A percentile compares a stretch with the other conserved stretches of the same genome.
These are phyloP conservation scores for Eupithecia pulchellata DNA, from an alignment of 2,888 invertebrate genomes.

Conservation along the genomic window DNA sequence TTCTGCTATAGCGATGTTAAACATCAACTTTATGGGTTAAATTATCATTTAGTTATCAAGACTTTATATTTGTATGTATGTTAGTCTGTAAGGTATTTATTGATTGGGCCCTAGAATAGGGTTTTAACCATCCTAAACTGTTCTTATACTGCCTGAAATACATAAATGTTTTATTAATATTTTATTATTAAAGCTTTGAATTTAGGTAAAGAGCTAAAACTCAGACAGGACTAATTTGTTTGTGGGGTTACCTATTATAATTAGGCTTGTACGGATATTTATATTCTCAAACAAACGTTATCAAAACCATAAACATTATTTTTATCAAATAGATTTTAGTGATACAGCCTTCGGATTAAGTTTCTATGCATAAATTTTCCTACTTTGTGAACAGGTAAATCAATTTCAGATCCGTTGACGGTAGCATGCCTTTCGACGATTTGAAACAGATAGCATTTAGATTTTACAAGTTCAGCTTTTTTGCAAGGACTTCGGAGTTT, in stretches of 20 bases:
- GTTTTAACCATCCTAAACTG: too few relatives aligned
- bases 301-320: constrained; percentile 3
- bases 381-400: constrained; percentile 58
- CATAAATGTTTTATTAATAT: too few relatives aligned
- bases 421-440: constrained; percentile 47
- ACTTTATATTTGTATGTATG: too few relatives aligned
- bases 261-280: not conserved
- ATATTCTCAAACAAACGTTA: not conserved
- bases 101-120: too few relatives aligned
- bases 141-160: too few relatives aligned
- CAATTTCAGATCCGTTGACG: constrained; percentile 53
- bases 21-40: too few relatives aligned
- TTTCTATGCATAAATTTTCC: constrained; percentile 78
- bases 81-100: too few relatives aligned
- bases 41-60: too few relatives aligned
- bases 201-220: too few relatives aligned
- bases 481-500: constrained; percentile 11
- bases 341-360: constrained; percentile 26
- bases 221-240: not conserved
- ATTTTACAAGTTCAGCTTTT: constrained; percentile 27
- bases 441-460: constrained; percentile 45
- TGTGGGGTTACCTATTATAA: not conserved
- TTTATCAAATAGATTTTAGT: constrained; percentile 6
- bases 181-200: too few relatives aligned
- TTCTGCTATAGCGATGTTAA: too few relatives aligned